These are phyloP conservation scores for Stenolophus ochropezus DNA, from an alignment of 2,888 invertebrate genomes.

Conservation along the genomic window DNA sequence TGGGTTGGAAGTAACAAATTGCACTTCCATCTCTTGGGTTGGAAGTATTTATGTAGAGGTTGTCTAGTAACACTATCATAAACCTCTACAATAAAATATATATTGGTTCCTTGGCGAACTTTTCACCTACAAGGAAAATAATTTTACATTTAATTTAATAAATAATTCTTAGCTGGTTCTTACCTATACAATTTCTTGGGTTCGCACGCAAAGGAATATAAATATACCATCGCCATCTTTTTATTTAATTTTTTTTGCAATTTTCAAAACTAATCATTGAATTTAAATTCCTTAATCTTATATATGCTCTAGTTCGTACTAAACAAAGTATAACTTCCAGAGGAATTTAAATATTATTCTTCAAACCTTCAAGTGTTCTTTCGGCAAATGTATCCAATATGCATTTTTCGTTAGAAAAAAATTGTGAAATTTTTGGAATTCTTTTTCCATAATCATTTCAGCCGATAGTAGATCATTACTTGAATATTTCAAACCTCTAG, in stretches of 20 bases:
- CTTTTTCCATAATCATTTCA: conserved; percentile 27
- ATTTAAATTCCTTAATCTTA: conserved; percentile 32
- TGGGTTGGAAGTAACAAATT: too few relatives aligned
- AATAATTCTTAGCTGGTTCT: too few relatives aligned
- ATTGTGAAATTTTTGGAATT: conserved; percentile 28
- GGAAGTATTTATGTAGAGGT: too few relatives aligned
- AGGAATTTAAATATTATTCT: neutral
- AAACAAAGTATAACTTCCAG: conserved; percentile 24
- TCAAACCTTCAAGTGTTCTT: conserved; percentile 33
- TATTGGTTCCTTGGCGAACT: too few relatives aligned
- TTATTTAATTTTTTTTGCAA: neutral
- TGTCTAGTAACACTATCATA: too few relatives aligned
- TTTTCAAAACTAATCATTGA: conserved; percentile 13
- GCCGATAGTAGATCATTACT: conserved; percentile 57
- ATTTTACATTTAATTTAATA: too few relatives aligned
- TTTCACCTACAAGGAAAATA: too few relatives aligned
- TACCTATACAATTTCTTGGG: too few relatives aligned
- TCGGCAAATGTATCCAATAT: conserved; percentile 58
- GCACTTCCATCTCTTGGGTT: too few relatives aligned
- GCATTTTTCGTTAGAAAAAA: conserved; percentile 53
- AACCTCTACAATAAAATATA: too few relatives aligned
- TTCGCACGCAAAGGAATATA: too few relatives aligned
- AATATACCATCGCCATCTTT: conserved; percentile 9
- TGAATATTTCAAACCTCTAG: conserved; percentile 57
- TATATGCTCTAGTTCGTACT: conserved; percentile 32